These are phyloP conservation scores for Actinopyga echinites DNA, from an alignment of 53 echinoderm and acorn worm genomes.

Conservation along the genomic window DNA sequence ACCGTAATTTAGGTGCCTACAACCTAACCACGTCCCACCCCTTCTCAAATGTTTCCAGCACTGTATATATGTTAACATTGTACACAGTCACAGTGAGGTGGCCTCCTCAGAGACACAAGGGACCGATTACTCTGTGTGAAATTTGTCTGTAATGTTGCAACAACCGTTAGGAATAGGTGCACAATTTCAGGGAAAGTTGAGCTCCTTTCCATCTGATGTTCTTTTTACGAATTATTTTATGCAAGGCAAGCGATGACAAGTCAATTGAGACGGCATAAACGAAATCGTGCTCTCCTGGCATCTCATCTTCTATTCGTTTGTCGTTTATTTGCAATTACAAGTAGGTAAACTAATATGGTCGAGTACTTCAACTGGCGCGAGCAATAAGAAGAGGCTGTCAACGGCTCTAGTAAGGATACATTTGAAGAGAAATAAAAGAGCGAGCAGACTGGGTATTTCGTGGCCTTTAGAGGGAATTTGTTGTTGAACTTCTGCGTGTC, in stretches of 20 bases:
- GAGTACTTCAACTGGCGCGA: conserved; percentile 26
- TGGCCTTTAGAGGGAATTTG: conserved; percentile 21
- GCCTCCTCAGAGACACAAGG: not conserved
- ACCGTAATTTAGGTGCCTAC: too few relatives aligned
- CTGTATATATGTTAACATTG: too few relatives aligned
- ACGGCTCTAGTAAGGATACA: not conserved
- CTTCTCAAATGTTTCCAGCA: too few relatives aligned
- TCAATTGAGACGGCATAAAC: not conserved
- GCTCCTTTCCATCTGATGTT: too few relatives aligned
- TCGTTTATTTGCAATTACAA: conserved; percentile 31
- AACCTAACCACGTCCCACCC: too few relatives aligned
- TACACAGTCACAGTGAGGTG: too few relatives aligned
- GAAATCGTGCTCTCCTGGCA: not conserved
- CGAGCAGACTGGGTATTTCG: not conserved
- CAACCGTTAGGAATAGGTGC: not conserved
- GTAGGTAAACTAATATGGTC: conserved; percentile 21
- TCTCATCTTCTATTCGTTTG: not conserved
- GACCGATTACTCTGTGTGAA: not conserved
- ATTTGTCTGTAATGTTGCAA: conserved; percentile 7
- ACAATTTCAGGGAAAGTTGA: too few relatives aligned
- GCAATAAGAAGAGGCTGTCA: conserved; percentile 29
- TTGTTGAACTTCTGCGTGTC: not conserved
- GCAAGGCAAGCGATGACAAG: not conserved
- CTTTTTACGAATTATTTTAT: not conserved
- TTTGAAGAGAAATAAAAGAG: not conserved